Conservation (phyloP, 2,888 invertebrate species). For the Linnaemya tessellans region DNA sequence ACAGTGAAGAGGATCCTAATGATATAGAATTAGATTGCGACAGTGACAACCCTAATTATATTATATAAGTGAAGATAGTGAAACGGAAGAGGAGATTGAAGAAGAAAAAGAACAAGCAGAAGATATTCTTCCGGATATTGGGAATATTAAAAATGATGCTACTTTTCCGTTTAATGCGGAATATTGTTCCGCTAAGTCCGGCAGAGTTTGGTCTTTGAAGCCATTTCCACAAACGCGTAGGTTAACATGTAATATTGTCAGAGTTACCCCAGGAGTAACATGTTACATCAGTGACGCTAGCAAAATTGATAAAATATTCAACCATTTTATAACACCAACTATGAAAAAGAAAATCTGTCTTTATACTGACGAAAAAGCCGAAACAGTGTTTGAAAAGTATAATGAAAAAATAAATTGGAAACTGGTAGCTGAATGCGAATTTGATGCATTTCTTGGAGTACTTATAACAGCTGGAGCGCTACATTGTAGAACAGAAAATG, state of each 20-base stretch:
- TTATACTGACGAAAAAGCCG: slow-evolving; percentile 43
- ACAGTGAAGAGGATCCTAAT: slow-evolving; percentile 26
- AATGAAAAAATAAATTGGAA: slow-evolving; percentile 23
- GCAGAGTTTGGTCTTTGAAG: too few relatives aligned
- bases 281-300: slow-evolving; percentile 1
- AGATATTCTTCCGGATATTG: slow-evolving; percentile 26
- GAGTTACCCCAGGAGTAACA: not conserved
- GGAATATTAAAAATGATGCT: not conserved
- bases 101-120: slow-evolving; percentile 29
- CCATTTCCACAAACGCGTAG: slow-evolving; percentile 11
- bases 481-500: slow-evolving; percentile 27
- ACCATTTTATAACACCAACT: too few relatives aligned
- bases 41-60: slow-evolving; percentile 6
- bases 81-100: slow-evolving; percentile 28
- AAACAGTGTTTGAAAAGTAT: slow-evolving; percentile 25
- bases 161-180: slow-evolving; percentile 2
- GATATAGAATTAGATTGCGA: slow-evolving; percentile 10
- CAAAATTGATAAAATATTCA: too few relatives aligned
- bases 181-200: slow-evolving; percentile 1
- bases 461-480: slow-evolving; percentile 21
- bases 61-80: slow-evolving; percentile 24
- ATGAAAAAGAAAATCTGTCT: slow-evolving; percentile 33
- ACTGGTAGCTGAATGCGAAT: slow-evolving; percentile 14
- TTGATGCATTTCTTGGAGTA: slow-evolving; percentile 32
- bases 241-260: not conserved